Evolutionary conservation across 1,140 invertebrate species (phyloP).

Genomic region (Caenorhabditis tropicalis): DNA sequence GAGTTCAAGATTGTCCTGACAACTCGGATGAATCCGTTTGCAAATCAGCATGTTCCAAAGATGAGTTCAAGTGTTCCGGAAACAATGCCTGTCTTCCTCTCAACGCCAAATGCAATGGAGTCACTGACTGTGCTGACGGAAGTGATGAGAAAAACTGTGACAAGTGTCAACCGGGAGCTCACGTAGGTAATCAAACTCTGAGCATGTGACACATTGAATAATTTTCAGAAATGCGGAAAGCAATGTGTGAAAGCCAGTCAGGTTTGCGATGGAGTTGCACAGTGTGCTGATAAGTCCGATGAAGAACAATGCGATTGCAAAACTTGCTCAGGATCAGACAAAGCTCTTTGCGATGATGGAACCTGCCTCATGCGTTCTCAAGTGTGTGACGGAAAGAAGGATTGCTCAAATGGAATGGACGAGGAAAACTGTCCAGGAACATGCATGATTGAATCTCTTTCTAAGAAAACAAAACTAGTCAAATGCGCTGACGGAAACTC

Average conservation of each 20-base stretch:
- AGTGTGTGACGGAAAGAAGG: slow-evolving; percentile 49
- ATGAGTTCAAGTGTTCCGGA: slow-evolving; percentile 17
- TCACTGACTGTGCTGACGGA: slow-evolving; percentile 44
- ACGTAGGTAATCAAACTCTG: background rate
- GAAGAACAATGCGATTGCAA: slow-evolving; percentile 52
- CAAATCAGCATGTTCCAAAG: slow-evolving; percentile 45
- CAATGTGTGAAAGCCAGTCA: slow-evolving; percentile 50
- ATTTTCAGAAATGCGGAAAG: slow-evolving; percentile 46
- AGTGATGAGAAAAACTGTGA: slow-evolving; percentile 51
- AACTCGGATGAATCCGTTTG: slow-evolving; percentile 27
- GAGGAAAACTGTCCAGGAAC: slow-evolving; percentile 51
- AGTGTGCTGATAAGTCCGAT: slow-evolving; percentile 54
- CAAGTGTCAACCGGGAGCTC: slow-evolving; percentile 43
- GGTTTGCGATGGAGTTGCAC: slow-evolving; percentile 50
- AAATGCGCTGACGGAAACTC: background rate
- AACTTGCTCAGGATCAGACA: slow-evolving; percentile 32
- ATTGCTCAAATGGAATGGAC: slow-evolving; percentile 47
- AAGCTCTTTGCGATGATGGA: slow-evolving; percentile 49
- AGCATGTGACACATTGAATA: background rate
- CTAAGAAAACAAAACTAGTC: background rate
- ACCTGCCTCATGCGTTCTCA: slow-evolving; percentile 40
- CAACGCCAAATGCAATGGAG: slow-evolving; percentile 45
- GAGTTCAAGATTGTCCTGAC: slow-evolving; percentile 45
- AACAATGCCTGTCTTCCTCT: slow-evolving; percentile 33
- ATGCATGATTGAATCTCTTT: background rate